Base-by-base conservation (phyloP, 1,140 invertebrate genomes). In the Drosophila ananassae region DNA sequence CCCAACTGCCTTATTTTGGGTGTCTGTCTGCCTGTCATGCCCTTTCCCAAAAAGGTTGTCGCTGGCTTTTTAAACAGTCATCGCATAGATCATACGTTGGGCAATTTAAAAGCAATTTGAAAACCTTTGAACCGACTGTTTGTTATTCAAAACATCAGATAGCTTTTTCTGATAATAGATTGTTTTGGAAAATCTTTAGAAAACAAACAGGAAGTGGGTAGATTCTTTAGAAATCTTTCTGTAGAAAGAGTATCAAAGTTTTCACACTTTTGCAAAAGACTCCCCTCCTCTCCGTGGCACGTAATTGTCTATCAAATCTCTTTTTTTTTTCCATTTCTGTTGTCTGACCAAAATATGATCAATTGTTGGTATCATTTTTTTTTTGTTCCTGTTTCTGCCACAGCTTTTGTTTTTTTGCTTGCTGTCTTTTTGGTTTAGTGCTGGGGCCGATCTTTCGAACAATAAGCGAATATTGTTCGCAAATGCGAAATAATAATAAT, bases 401-500 rank as follows among this genome's bases (percentile, higher is more conserved):
- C 46, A 55, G 67, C 22, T 52, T 51, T 7, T 41, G 39, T 8
- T 44, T 28, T n/a, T 44, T 17, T 44, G 41, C 13, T 44, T 44
- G 3, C 17, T 41, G 60, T 39, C 41, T 53, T 63, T 77, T 44
- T 75, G 39, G 8, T 6, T 28, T 5, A 6, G 5, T 28, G 0
- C 0, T 9, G 71, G 46, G 58, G 52, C 51, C 68, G 55, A 64
- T 72, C 68, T 64, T 53, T 61, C 57, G 37, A 78, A 78, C 68
- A 80, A 68, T 63, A 73, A 76, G 47, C 73, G 48, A 81, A 77
- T 78, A 78, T 78, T 79, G 77, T 78, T 73, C 75, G 71, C 61
- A 82, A 82, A 78, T 73, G 63, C 78, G 74, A 87, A 85, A 82
- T 87, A 87, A 87, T 82, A 82, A 82, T 89, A 82, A 89, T 87